phyloP scores from a whole-genome alignment of 2,888 invertebrate genomes.

The Chymomyza amoena region DNA sequence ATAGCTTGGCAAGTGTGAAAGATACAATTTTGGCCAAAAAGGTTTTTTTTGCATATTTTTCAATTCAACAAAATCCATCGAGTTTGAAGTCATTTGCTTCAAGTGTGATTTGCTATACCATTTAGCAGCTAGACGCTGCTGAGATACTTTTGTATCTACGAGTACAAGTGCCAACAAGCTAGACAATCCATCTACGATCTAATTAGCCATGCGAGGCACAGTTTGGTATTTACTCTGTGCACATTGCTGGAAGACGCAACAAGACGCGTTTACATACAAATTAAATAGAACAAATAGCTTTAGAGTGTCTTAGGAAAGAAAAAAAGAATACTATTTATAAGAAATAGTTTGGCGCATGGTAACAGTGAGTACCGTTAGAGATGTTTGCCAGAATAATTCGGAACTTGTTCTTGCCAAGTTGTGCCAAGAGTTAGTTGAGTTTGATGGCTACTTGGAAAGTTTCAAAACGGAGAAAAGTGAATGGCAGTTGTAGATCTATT shows the following conservation, averaged over 20 bases:
- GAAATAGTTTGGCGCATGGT: constrained; percentile 65
- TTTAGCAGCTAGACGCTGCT: background rate
- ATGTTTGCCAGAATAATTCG: constrained; percentile 23
- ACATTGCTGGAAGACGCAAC: constrained; percentile 24
- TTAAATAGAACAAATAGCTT: constrained; percentile 47
- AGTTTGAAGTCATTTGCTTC: background rate
- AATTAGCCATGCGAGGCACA: constrained; percentile 67
- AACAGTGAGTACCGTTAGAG: constrained; percentile 64
- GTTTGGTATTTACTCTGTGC: constrained; percentile 66
- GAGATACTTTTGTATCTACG: constrained; percentile 29
- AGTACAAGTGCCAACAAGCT: constrained; percentile 4
- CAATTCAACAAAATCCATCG: no score
- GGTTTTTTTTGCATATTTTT: background rate
- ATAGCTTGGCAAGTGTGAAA: no score
- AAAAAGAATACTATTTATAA: constrained; percentile 30
- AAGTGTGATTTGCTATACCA: background rate
- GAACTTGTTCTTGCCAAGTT: background rate
- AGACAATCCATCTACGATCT: constrained; percentile 50
- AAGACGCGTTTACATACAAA: constrained; percentile 52
- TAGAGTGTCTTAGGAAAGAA: background rate
- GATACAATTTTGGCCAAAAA: background rate
- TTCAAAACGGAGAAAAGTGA: constrained; percentile 64
- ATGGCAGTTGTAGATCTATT: constrained; percentile 43
- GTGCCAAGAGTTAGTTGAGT: background rate
- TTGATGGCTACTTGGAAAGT: constrained; percentile 15